Base-by-base conservation (phyloP, 2,113 vertebrate species). In the Peromyscus polionotus region DNA sequence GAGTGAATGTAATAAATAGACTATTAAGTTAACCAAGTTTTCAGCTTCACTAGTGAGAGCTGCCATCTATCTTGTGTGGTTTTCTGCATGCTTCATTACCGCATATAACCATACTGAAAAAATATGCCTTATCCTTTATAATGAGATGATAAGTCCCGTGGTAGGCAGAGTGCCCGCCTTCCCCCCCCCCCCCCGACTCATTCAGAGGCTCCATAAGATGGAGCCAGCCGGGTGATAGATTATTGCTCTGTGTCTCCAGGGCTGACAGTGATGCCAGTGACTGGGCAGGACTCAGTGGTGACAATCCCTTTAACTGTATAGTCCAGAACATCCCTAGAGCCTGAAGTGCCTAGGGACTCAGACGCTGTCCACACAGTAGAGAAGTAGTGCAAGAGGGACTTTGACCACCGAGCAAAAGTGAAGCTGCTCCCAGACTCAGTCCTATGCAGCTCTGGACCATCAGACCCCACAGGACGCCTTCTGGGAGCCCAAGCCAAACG, bases 1-100 rank as follows among this genome's bases (percentile, higher is more conserved):
- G 98, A 99, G 97, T 98, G 98, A 98, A 97, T 89, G 98, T 98
- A 99, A 99, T 99, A 98, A 99, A 99, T 98, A 98, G 98, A 98
- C 99, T 98, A 98, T 99, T 99, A 99, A 98, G 98, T 98, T 98
- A 98, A 99, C 98, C 98, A 98, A 98, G 98, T 98, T 99, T 98
- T 98, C 98, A 81, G 98, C 98, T 98, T 98, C 98, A 83, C 97
- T 97, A 81, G 96, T 97, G 98, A 98, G 98, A 98, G 98, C 98
- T 96, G 97, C 98, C 97, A 98, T 99, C 98, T 98, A 98, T 99
- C 98, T 99, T 98, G 88, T 7, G 33, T 97, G 97, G 93, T 97
- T 98, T 98, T 97, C 97, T 98, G 97, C 97, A 98, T 97, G 99
- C 98, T 98, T 99, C 99, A 98, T 99, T 99, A 99, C 98, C 95